These are phyloP conservation scores for Scolopax bukidnonensis DNA, from an alignment of 2,797 vertebrate genomes.

Conservation along the genomic window DNA sequence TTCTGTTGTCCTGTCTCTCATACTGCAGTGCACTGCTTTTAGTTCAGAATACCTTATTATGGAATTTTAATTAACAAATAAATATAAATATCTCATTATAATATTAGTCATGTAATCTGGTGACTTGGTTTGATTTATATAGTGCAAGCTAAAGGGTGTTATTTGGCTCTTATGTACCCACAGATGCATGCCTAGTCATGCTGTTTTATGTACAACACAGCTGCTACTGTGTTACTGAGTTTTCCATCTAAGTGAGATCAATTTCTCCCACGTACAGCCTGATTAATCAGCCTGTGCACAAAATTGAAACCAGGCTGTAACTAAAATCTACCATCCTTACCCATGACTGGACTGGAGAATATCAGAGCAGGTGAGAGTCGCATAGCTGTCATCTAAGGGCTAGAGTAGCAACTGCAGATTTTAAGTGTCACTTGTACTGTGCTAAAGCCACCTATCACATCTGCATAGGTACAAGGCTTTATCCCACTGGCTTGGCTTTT, in stretches of 20 bases:
- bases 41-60: neutral
- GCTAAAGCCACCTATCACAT: neutral
- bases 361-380: neutral
- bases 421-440: neutral
- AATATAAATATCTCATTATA: neutral
- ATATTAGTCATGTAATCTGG: constrained; percentile 15
- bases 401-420: neutral
- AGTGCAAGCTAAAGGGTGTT: neutral
- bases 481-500: neutral
- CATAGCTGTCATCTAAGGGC: neutral
- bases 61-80: neutral
- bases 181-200: neutral
- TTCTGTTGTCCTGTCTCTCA: neutral
- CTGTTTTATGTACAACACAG: neutral
- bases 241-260: neutral
- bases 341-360: neutral
- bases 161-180: neutral
- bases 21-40: neutral
- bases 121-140: neutral
- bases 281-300: constrained; percentile 6
- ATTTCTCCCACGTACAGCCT: neutral
- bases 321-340: neutral
- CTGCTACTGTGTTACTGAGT: neutral
- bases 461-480: neutral
- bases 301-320: neutral